These are phyloP conservation scores for Epiperipatus broadwayi DNA, from an alignment of 2,888 invertebrate genomes.

Conservation along the genomic window DNA sequence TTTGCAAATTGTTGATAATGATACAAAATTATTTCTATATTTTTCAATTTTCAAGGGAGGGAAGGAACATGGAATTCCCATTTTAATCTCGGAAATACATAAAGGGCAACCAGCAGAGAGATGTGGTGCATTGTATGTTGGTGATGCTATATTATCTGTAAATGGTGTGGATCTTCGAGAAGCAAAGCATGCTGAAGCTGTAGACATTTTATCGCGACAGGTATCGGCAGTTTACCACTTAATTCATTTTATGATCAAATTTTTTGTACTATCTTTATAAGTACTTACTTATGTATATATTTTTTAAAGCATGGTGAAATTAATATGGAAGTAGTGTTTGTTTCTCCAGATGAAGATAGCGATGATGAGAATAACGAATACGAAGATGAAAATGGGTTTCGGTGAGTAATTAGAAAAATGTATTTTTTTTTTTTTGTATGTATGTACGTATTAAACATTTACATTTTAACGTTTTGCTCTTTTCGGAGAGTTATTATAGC, in stretches of 20 bases:
- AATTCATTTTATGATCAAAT: not conserved
- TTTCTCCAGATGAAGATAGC: constrained; percentile 45
- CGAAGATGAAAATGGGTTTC: too few relatives aligned
- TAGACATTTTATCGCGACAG: constrained; percentile 53
- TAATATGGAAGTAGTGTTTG: constrained; percentile 53
- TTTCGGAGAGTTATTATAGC: too few relatives aligned
- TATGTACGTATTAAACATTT: too few relatives aligned
- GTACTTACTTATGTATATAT: constrained; percentile 3
- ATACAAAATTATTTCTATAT: too few relatives aligned
- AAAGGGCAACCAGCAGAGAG: constrained; percentile 56
- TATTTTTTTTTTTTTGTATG: too few relatives aligned
- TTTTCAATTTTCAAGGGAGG: constrained; percentile 43
- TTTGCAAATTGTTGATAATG: not conserved
- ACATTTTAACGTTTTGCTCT: too few relatives aligned
- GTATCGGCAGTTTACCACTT: too few relatives aligned
- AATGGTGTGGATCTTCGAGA: constrained; percentile 56
- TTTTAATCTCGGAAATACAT: constrained; percentile 58
- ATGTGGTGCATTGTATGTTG: constrained; percentile 51
- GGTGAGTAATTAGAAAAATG: too few relatives aligned
- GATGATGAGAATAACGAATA: too few relatives aligned
- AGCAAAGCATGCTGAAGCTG: constrained; percentile 60
- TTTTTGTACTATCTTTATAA: constrained; percentile 7
- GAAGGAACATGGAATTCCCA: constrained; percentile 64
- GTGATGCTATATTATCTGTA: constrained; percentile 62
- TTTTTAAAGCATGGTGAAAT: constrained; percentile 41